phyloP scores from a whole-genome alignment of 2,797 vertebrate genomes.

The Myotis myotis region DNA sequence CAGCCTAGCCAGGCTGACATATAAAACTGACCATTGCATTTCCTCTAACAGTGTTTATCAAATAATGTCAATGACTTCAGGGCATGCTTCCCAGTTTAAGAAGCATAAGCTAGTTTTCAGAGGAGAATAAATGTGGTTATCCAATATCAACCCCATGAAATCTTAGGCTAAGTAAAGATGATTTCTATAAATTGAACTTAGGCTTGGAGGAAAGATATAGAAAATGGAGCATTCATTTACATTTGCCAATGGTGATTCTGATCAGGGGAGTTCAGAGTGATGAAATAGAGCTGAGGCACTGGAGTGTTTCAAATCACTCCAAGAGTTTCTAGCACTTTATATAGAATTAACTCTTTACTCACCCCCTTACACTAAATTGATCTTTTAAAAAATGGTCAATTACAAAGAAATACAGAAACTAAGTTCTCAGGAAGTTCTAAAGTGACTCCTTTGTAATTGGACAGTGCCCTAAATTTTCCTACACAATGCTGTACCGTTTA shows the following conservation, averaged over 20 bases:
- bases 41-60: background rate
- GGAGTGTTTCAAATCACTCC: background rate
- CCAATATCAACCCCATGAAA: background rate
- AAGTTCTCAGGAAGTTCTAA: background rate
- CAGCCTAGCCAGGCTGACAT: background rate
- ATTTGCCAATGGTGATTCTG: background rate
- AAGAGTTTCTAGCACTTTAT: background rate
- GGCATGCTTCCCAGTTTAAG: background rate
- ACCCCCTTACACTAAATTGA: background rate
- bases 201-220: background rate
- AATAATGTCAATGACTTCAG: background rate
- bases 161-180: background rate
- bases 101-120: background rate
- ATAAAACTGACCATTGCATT: background rate
- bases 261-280: background rate
- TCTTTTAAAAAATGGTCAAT: background rate
- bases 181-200: background rate
- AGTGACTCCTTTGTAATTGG: background rate
- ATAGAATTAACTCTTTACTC: background rate
- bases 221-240: background rate
- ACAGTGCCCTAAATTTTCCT: background rate
- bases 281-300: background rate
- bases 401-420: background rate
- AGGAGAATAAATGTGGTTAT: background rate
- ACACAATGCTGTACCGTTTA: background rate